Evolutionary conservation across 2,888 invertebrate genomes (phyloP).

Genomic region (Andrena chrysosceles): DNA sequence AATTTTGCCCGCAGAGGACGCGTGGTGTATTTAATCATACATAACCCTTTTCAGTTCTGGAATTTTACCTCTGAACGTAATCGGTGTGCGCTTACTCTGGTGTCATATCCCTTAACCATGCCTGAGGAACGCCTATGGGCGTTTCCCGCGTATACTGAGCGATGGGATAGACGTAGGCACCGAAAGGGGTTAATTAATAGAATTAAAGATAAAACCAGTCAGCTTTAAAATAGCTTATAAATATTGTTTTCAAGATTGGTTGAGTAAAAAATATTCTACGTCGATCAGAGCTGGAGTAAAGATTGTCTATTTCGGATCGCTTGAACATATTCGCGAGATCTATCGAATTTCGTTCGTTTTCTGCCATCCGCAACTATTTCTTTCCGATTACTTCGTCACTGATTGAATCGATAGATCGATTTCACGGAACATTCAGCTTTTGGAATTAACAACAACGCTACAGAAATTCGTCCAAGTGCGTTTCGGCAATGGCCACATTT

Average conservation of each 20-base stretch:
- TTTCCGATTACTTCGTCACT: neutral
- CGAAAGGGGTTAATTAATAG: too few relatives aligned
- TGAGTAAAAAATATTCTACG: neutral
- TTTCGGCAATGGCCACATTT: constrained; percentile 48
- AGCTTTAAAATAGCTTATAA: too few relatives aligned
- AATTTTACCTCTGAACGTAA: too few relatives aligned
- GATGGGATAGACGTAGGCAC: too few relatives aligned
- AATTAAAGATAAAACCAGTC: too few relatives aligned
- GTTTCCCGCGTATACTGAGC: too few relatives aligned
- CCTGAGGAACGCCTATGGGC: too few relatives aligned
- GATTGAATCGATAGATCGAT: constrained; percentile 41
- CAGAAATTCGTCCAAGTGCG: constrained; percentile 32
- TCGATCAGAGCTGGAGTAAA: neutral
- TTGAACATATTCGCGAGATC: neutral
- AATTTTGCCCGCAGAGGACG: neutral
- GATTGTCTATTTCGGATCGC: neutral
- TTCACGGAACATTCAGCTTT: constrained; percentile 37
- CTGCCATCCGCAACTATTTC: neutral
- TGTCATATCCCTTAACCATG: too few relatives aligned
- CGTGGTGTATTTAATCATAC: too few relatives aligned
- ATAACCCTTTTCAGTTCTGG: too few relatives aligned
- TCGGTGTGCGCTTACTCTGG: too few relatives aligned
- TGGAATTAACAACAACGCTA: neutral
- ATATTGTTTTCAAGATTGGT: too few relatives aligned
- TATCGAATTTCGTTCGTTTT: neutral